phyloP scores from a whole-genome alignment of 2,888 invertebrate genomes.

The Athalia circularis region DNA sequence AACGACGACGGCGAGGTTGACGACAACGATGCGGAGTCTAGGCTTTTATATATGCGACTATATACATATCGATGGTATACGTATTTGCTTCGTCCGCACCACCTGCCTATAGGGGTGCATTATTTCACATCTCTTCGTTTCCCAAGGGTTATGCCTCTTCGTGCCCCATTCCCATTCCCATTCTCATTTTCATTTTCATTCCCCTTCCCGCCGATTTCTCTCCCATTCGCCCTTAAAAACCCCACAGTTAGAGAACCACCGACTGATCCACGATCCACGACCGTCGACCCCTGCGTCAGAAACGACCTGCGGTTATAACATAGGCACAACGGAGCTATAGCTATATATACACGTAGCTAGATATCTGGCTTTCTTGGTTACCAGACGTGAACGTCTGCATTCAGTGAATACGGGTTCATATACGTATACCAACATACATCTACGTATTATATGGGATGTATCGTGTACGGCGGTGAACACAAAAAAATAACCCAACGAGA shows the following conservation, averaged over 20 bases:
- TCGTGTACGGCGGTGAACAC: neutral
- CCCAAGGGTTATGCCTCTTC: constrained; percentile 38
- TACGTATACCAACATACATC: neutral
- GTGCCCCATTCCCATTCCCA: neutral
- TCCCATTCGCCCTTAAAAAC: neutral
- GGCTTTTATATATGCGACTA: too few relatives aligned
- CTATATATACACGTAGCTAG: neutral
- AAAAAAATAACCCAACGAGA: neutral
- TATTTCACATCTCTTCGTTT: constrained; percentile 50
- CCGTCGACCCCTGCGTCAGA: constrained; percentile 14
- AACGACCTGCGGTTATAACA: constrained; percentile 25
- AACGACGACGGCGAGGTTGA: too few relatives aligned
- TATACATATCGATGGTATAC: neutral
- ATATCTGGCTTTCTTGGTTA: constrained; percentile 35
- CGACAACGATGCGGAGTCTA: too few relatives aligned
- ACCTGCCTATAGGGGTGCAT: constrained; percentile 57
- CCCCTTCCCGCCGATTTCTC: constrained; percentile 4
- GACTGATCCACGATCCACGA: constrained; percentile 31
- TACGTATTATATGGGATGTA: neutral
- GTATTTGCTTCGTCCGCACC: constrained; percentile 47
- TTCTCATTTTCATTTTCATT: neutral
- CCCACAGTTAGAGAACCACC: constrained; percentile 2
- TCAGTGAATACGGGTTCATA: neutral
- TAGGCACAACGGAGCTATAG: neutral
- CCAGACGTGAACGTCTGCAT: constrained; percentile 39